These are phyloP conservation scores for Ochlodes sylvanus DNA, from an alignment of 2,888 invertebrate genomes.

Conservation along the genomic window DNA sequence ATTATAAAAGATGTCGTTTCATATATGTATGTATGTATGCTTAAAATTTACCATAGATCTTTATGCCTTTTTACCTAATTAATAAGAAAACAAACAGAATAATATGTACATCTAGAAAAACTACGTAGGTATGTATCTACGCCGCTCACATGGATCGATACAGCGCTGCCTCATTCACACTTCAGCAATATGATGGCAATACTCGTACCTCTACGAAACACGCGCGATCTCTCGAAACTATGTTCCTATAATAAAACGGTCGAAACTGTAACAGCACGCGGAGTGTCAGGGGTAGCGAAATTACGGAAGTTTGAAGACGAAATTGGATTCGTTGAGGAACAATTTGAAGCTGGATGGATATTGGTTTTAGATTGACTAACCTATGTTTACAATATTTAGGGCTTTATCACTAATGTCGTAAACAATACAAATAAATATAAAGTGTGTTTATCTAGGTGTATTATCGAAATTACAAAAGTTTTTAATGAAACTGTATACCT, in stretches of 20 bases:
- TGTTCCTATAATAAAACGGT: slow-evolving; percentile 17
- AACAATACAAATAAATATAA: not conserved
- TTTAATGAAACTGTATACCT: not conserved
- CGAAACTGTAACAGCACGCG: slow-evolving; percentile 18
- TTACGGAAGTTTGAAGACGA: slow-evolving; percentile 30
- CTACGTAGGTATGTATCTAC: not conserved
- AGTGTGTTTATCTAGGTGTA: not conserved
- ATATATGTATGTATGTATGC: too few relatives aligned
- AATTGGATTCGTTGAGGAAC: slow-evolving; percentile 11
- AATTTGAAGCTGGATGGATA: not conserved
- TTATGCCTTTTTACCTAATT: too few relatives aligned
- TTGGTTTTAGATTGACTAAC: not conserved
- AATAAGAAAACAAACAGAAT: not conserved
- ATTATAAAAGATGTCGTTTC: too few relatives aligned
- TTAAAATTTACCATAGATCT: too few relatives aligned
- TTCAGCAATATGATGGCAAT: slow-evolving; percentile 7
- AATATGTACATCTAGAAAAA: not conserved
- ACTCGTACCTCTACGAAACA: slow-evolving; percentile 24
- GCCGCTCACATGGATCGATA: not conserved
- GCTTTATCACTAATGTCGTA: not conserved
- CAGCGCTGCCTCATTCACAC: slow-evolving; percentile 4
- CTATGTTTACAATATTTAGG: not conserved
- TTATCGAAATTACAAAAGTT: not conserved
- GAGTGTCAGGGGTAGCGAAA: slow-evolving; percentile 28
- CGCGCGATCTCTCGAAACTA: slow-evolving; percentile 5